These are phyloP conservation scores for Argyrosomus japonicus DNA, from an alignment of 2,113 vertebrate genomes.

Conservation along the genomic window DNA sequence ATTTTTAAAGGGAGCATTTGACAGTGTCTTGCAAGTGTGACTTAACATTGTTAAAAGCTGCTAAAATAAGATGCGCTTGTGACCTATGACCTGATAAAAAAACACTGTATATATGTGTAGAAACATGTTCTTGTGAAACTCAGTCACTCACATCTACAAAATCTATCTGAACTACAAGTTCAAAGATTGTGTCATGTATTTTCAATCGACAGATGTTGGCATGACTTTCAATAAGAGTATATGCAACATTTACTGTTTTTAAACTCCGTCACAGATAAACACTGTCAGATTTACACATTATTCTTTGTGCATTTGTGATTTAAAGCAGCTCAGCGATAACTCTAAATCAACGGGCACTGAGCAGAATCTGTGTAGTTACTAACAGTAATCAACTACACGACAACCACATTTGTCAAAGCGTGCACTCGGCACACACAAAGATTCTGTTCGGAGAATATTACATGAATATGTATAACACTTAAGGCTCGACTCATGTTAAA, in stretches of 20 bases:
- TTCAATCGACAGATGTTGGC: background rate
- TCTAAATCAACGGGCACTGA: background rate
- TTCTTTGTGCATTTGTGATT: background rate
- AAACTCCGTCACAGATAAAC: background rate
- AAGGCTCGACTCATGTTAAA: background rate
- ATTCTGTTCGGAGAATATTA: too few relatives aligned
- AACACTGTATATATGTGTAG: background rate
- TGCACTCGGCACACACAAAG: background rate
- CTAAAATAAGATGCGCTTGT: background rate
- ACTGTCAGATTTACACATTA: too few relatives aligned
- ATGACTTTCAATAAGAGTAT: background rate
- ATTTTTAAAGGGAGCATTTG: too few relatives aligned
- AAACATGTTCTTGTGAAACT: background rate
- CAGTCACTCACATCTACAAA: background rate
- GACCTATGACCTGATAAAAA: background rate
- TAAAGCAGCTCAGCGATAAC: background rate
- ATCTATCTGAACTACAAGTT: background rate
- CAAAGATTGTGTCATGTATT: background rate
- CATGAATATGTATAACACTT: background rate
- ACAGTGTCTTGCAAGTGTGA: too few relatives aligned
- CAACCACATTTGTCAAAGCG: background rate
- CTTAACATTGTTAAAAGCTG: too few relatives aligned
- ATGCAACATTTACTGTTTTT: background rate
- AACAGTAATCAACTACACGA: background rate
- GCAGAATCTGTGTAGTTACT: background rate